Conservation (phyloP, 1,140 invertebrate genomes). For the Drosophila santomea region DNA sequence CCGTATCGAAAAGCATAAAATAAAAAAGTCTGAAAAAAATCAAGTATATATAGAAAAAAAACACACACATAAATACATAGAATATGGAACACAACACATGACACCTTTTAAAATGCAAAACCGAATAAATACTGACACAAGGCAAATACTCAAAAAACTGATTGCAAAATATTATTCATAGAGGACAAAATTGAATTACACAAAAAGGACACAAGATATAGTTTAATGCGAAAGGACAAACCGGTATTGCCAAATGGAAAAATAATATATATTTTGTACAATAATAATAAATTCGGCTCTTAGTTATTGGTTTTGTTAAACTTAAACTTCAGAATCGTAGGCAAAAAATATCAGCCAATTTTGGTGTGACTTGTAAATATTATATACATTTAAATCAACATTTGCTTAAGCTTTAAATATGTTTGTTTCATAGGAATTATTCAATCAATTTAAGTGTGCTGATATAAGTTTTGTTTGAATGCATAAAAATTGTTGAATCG, state of each 20-base stretch:
- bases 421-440: slow-evolving; percentile 17
- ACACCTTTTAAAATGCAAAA: slow-evolving; percentile 44
- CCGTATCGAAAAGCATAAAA: slow-evolving; percentile 70
- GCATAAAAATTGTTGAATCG: slow-evolving; percentile 21
- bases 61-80: slow-evolving; percentile 55
- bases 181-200: slow-evolving; percentile 5
- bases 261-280: slow-evolving; percentile 19
- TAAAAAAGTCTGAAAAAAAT: slow-evolving; percentile 73
- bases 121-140: slow-evolving; percentile 15
- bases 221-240: slow-evolving; percentile 15
- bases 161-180: slow-evolving; percentile 15
- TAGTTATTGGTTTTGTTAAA: slow-evolving; percentile 15
- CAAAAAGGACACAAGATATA: slow-evolving; percentile 15
- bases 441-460: slow-evolving; percentile 23
- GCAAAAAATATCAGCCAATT: slow-evolving; percentile 6
- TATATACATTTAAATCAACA: slow-evolving; percentile 4
- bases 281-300: slow-evolving; percentile 5
- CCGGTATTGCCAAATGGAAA: slow-evolving; percentile 4
- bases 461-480: slow-evolving; percentile 16
- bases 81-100: slow-evolving; percentile 25
- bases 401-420: slow-evolving; percentile 26
- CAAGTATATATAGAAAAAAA: slow-evolving; percentile 57
- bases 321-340: not conserved
- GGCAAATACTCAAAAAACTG: slow-evolving; percentile 12
- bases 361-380: slow-evolving; percentile 43